Conservation (phyloP, 2,888 invertebrate species). For the Eurytoma californica region DNA sequence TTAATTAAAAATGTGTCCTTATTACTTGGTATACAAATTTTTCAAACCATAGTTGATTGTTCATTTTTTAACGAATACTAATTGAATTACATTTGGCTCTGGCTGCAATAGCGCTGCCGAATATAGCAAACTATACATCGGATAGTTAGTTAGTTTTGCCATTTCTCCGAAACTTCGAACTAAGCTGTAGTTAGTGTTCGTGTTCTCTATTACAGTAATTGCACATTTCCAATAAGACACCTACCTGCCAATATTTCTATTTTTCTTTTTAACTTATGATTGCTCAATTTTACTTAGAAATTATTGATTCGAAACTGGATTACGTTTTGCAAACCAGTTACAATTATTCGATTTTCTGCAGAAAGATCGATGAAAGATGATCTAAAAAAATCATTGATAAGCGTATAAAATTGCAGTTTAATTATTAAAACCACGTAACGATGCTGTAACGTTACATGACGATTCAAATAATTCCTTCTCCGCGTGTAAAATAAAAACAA, state of each 20-base stretch:
- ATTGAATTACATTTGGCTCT: too few species aligned
- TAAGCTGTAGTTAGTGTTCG: background rate
- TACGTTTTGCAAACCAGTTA: background rate
- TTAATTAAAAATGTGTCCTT: too few species aligned
- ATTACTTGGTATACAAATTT: too few species aligned
- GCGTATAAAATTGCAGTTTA: too few species aligned
- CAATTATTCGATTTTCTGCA: slow-evolving; percentile 4
- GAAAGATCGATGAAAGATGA: too few species aligned
- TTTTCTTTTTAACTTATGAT: slow-evolving; percentile 32
- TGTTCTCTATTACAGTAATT: slow-evolving; percentile 39
- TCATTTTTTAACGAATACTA: too few species aligned
- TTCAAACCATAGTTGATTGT: too few species aligned
- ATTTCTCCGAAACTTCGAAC: slow-evolving; percentile 25
- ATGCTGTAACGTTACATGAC: background rate
- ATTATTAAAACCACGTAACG: too few species aligned
- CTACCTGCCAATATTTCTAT: slow-evolving; percentile 27
- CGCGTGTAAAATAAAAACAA: too few species aligned
- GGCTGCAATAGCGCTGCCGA: background rate
- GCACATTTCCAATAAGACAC: slow-evolving; percentile 33
- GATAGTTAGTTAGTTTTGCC: slow-evolving; percentile 20
- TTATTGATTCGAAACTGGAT: slow-evolving; percentile 16
- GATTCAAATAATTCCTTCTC: too few species aligned
- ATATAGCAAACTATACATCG: background rate
- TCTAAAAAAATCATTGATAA: too few species aligned
- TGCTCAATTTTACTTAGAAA: slow-evolving; percentile 25